Base-by-base conservation (phyloP, 2,113 vertebrate species). In the Bos javanicus region DNA sequence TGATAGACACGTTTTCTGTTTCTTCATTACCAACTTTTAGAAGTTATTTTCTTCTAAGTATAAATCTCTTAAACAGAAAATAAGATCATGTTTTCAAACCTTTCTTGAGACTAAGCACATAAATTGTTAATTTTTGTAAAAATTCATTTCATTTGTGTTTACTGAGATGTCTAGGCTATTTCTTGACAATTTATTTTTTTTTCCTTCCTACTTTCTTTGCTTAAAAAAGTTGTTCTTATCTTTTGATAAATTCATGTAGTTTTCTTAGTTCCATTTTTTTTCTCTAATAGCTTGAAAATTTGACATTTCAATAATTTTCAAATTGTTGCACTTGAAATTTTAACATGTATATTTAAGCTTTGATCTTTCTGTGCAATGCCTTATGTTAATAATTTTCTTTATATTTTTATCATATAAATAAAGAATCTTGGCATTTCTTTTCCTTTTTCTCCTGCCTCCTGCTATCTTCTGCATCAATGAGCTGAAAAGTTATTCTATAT, bases 281-380 rank as follows among this genome's bases (percentile, higher is more conserved):
- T 59, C 59, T n/a, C 36, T 94, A 94, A 43, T 86, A 26, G 19
- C 59, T 94, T 95, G 7, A 81, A 95, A 92, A 5, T 56, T 56
- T 97, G 85, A 90, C 14, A 95, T 83, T 43, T 54, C 28, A 48
- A 87, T 87, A 90, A 80, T 81, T 95, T 83, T 93, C 76, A 90
- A 94, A 57, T 94, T 48, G 5, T 48, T 95, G 11, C 59, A 48
- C 16, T 93, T 88, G 25, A 85, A 82, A 94, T 93, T 91, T 90
- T 90, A 97, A 86, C 26, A 48, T 50, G 2, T 33, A 7, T 86
- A 85, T 92, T 96, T 95, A 95, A 54, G 2, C 6, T 91, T 39
- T 96, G 6, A 16, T 91, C 62, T 60, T 21, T 85, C 4, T 54
- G 43, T 54, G 10, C 8, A 82, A 67, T 90, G 26, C 3, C 9